Base-by-base conservation (phyloP, 2,797 vertebrate species). In the Poeciliopsis turneri region DNA sequence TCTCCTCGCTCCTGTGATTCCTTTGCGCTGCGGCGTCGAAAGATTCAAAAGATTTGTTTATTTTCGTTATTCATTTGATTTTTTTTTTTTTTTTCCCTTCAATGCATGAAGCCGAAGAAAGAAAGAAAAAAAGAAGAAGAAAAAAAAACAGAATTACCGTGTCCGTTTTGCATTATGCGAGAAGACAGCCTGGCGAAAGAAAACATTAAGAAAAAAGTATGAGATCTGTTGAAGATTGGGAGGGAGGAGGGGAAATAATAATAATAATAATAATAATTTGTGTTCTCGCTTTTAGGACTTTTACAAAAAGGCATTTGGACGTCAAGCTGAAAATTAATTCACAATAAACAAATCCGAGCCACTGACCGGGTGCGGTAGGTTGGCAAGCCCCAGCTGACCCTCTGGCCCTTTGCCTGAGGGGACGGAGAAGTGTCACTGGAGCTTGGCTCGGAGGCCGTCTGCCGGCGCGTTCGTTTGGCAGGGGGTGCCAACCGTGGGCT, bases 381-480 rank as follows among this genome's bases (percentile, higher is more conserved):
- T 92, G 97, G 93, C 89, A 98, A 95, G 80, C 93, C 97, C 98
- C 98, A 99, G 95, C 97, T 97, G 92, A 98, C 97, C 94, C 97
- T 95, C 93, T 97, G 98, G 87, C 96, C 95, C 94, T 97, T 95
- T 87, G 94, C 95, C 94, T 97, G 97, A 71, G 97, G 96, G 87
- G 97, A 97, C 25, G 95, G 95, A 8, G 98, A 98, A 90, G 97
- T 99, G 92, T 99, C 98, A 86, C 97, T 99, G 89, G 97, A 98
- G 94, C 97, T 97, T 86, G 97, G 96, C 91, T 98, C 97, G 18
- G 97, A 97, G 85, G 97, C 96, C 8, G 93, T 94, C 93, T 98
- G 97, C 89, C 98, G 95, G 89, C 98, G 96, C 75, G 96, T 96
- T 84, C 98, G 96, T 94, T 99, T 99, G 75, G 97, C 95, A 2